phyloP scores from a whole-genome alignment of 2,113 vertebrate genomes.

The Gymnorhina tibicen region DNA sequence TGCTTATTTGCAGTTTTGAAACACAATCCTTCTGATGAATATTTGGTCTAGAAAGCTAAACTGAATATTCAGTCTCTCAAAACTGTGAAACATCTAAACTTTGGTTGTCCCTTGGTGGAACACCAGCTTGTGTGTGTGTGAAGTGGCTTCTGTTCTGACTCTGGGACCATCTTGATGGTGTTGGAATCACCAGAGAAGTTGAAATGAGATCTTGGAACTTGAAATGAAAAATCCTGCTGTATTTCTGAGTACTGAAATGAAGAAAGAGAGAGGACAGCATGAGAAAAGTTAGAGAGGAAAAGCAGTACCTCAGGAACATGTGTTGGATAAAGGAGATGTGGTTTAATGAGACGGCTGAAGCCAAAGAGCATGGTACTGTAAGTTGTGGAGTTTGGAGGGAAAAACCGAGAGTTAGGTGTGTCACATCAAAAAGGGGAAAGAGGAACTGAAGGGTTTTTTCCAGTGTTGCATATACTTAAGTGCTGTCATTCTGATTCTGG shows the following conservation, averaged over 20 bases:
- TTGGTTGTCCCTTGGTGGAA: background rate
- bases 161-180: background rate
- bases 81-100: background rate
- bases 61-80: background rate
- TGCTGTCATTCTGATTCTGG: background rate
- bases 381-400: background rate
- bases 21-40: background rate
- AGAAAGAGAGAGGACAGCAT: background rate
- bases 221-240: background rate
- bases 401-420: background rate
- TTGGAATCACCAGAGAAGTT: background rate
- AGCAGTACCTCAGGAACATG: background rate
- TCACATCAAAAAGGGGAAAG: background rate
- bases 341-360: background rate
- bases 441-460: background rate
- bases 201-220: conserved; percentile 1
- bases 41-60: background rate
- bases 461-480: background rate
- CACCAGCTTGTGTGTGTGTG: background rate
- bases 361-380: background rate
- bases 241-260: background rate
- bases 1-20: background rate
- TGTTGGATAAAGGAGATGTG: background rate
- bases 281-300: background rate
- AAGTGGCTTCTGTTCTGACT: background rate